These are phyloP conservation scores for Conus ventricosus DNA, from an alignment of 1,140 invertebrate genomes.

Conservation along the genomic window DNA sequence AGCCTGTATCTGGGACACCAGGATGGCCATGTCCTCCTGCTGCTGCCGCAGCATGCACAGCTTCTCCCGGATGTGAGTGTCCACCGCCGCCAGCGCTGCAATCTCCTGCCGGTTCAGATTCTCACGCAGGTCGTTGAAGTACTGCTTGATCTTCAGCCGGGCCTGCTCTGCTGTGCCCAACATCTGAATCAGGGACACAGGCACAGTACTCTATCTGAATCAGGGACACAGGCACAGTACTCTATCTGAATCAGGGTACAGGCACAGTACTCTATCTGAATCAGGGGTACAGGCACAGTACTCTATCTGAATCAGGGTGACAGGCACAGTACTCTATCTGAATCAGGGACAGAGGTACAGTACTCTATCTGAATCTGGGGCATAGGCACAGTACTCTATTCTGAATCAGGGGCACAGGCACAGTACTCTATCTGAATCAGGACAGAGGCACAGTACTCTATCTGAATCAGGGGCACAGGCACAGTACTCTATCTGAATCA, in stretches of 20 bases:
- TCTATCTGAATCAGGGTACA: background rate
- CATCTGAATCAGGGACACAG: slow-evolving; percentile 49
- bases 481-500: too few species aligned
- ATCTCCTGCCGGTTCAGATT: slow-evolving; percentile 78
- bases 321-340: too few species aligned
- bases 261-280: background rate
- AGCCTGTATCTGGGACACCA: slow-evolving; percentile 79
- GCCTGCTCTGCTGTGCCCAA: slow-evolving; percentile 76
- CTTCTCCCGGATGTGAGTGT: slow-evolving; percentile 79
- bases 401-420: too few species aligned
- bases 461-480: too few species aligned
- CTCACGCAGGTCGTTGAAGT: slow-evolving; percentile 79
- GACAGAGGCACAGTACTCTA: too few species aligned
- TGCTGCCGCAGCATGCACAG: slow-evolving; percentile 79
- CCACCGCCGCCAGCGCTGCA: slow-evolving; percentile 78
- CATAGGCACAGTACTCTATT: too few species aligned
- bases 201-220: background rate
- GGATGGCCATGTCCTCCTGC: slow-evolving; percentile 79
- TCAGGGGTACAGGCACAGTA: too few species aligned
- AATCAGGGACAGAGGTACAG: too few species aligned
- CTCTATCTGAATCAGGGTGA: background rate
- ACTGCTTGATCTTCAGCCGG: slow-evolving; percentile 76
- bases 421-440: too few species aligned
- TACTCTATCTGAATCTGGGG: too few species aligned
- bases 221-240: too few species aligned